Evolutionary conservation across 53 echinoderm and acorn worm genomes (phyloP).

Genomic region (Holothuria scabra): DNA sequence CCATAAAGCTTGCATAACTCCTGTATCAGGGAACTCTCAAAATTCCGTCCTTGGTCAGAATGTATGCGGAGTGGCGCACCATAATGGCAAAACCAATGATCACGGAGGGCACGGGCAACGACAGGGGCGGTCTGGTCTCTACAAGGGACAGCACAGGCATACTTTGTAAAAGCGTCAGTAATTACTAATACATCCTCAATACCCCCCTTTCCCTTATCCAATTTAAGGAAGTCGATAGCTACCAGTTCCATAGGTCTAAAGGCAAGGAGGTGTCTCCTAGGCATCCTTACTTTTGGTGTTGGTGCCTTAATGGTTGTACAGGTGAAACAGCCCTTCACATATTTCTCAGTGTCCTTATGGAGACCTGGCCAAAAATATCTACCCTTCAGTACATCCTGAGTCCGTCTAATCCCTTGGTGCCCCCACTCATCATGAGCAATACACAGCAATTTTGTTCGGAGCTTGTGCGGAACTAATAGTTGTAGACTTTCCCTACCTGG

Average conservation of each 20-base stretch:
- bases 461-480: conserved; percentile 22
- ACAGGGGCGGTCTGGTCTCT: conserved; percentile 50
- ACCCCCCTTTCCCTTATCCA: conserved; percentile 52
- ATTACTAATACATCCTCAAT: conserved; percentile 62
- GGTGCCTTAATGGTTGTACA: conserved; percentile 51
- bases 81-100: too few relatives aligned
- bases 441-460: not conserved
- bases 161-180: conserved; percentile 64
- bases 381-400: conserved; percentile 41
- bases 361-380: conserved; percentile 65
- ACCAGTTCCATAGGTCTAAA: conserved; percentile 51
- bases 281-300: conserved; percentile 46
- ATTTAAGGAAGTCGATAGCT: conserved; percentile 61
- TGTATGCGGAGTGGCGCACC: too few relatives aligned
- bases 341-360: conserved; percentile 6
- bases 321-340: conserved; percentile 48
- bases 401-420: conserved; percentile 53
- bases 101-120: too few relatives aligned
- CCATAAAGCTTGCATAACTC: too few relatives aligned
- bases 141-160: conserved; percentile 56
- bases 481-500: conserved; percentile 6
- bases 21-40: too few relatives aligned
- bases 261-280: conserved; percentile 57
- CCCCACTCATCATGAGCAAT: conserved; percentile 59
- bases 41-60: too few relatives aligned